phyloP scores from a whole-genome alignment of 2,888 invertebrate species.

The Andrena praecox region DNA sequence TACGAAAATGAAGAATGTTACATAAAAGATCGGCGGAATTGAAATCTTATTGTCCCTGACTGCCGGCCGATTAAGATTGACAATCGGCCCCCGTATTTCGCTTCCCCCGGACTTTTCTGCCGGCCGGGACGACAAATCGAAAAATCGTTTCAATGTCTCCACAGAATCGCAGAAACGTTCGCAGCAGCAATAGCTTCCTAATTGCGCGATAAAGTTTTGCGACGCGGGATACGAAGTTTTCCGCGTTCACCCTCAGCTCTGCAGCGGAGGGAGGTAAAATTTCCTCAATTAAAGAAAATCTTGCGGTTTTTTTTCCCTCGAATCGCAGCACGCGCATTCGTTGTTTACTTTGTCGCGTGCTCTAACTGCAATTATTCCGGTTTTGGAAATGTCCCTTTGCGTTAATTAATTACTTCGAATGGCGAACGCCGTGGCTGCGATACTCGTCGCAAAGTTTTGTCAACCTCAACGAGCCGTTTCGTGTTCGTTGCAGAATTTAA shows the following conservation, averaged over 20 bases:
- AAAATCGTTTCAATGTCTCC: conserved; percentile 27
- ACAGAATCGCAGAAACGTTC: conserved; percentile 1
- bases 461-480: too few relatives aligned
- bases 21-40: conserved; percentile 34
- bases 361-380: not conserved
- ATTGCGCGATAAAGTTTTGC: conserved; percentile 25
- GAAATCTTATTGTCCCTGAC: conserved; percentile 41
- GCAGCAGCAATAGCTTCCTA: not conserved
- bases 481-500: too few relatives aligned
- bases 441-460: too few relatives aligned
- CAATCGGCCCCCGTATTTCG: conserved; percentile 27
- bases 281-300: not conserved
- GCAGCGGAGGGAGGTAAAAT: not conserved
- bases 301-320: not conserved
- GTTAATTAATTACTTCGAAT: not conserved
- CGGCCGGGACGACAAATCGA: conserved; percentile 31
- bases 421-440: too few relatives aligned
- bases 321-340: not conserved
- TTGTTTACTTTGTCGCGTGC: not conserved
- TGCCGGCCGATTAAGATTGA: conserved; percentile 33
- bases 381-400: not conserved
- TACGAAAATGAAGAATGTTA: conserved; percentile 34
- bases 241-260: not conserved
- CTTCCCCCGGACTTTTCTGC: conserved; percentile 15
- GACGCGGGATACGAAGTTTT: not conserved